Evolutionary conservation across 2,888 invertebrate species (phyloP).

Genomic region (Eristalis pertinax): DNA sequence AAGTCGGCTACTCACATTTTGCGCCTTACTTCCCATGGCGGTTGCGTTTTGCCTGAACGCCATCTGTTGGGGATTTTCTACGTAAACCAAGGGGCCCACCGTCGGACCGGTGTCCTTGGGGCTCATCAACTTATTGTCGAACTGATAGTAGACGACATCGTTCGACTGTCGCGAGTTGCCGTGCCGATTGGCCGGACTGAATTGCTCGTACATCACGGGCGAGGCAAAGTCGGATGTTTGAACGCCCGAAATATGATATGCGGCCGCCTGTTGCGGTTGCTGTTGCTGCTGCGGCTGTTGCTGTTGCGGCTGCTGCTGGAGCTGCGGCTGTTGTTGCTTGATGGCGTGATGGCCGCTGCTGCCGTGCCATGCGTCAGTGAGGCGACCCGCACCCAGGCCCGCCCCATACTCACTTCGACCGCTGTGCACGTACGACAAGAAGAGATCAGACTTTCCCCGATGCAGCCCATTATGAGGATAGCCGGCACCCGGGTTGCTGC

Average conservation of each 20-base stretch:
- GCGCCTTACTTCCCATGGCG: slow-evolving; percentile 60
- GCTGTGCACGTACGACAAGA: slow-evolving; percentile 78
- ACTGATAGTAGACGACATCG: slow-evolving; percentile 80
- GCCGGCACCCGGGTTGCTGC: slow-evolving; percentile 73
- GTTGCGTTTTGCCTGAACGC: slow-evolving; percentile 52
- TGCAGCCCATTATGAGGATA: slow-evolving; percentile 75
- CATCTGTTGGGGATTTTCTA: slow-evolving; percentile 61
- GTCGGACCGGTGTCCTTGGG: slow-evolving; percentile 54
- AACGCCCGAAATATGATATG: slow-evolving; percentile 80
- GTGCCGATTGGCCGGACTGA: slow-evolving; percentile 73
- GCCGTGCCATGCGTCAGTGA: slow-evolving; percentile 60
- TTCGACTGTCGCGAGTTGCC: slow-evolving; percentile 71
- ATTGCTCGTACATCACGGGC: slow-evolving; percentile 73
- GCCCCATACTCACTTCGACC: slow-evolving; percentile 54
- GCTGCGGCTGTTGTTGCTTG: slow-evolving; percentile 11
- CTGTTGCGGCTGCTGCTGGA: background rate
- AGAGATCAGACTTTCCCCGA: slow-evolving; percentile 81
- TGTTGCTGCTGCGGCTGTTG: background rate
- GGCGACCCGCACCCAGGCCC: slow-evolving; percentile 54
- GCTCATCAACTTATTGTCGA: slow-evolving; percentile 76
- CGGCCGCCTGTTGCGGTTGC: slow-evolving; percentile 74
- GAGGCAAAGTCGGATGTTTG: slow-evolving; percentile 80
- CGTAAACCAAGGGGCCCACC: slow-evolving; percentile 61
- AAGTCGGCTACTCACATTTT: slow-evolving; percentile 66
- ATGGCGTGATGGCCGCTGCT: slow-evolving; percentile 55